These are phyloP conservation scores for Podabrus alpinus DNA, from an alignment of 2,888 invertebrate genomes.

Conservation along the genomic window DNA sequence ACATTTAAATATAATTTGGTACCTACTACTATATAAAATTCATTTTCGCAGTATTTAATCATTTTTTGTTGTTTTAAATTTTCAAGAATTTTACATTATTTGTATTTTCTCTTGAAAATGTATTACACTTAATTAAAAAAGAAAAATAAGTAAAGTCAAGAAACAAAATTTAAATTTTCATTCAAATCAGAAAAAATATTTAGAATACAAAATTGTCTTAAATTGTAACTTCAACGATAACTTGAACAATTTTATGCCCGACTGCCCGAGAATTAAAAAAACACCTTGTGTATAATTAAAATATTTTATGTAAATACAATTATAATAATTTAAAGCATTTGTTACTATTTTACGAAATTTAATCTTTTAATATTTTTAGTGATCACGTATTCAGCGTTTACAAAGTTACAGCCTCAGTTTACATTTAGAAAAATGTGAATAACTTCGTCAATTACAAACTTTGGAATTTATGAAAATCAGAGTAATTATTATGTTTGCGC, in stretches of 20 bases:
- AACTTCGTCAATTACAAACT: background rate
- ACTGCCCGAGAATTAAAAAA: background rate
- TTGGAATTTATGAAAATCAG: background rate
- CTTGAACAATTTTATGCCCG: background rate
- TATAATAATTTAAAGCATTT: background rate
- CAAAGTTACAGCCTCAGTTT: background rate
- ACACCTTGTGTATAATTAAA: background rate
- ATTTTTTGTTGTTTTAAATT: too few species aligned
- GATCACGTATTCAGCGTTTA: background rate
- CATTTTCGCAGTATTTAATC: too few species aligned
- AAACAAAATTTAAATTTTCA: background rate
- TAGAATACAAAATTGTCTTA: background rate
- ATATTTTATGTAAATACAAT: background rate
- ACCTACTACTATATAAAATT: too few species aligned
- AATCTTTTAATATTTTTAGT: background rate
- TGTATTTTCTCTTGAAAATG: too few species aligned
- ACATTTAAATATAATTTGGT: too few species aligned
- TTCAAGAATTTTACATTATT: too few species aligned
- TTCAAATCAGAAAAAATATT: background rate
- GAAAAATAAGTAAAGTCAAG: too few species aligned
- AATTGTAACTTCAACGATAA: background rate
- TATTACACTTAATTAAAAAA: too few species aligned
- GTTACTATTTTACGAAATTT: background rate
- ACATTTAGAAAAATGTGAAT: background rate
- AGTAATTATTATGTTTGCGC: background rate